Base-by-base conservation (phyloP, 30 jellyfish, hydroid and myxozoan genomes). In the Cassiopea andromeda region DNA sequence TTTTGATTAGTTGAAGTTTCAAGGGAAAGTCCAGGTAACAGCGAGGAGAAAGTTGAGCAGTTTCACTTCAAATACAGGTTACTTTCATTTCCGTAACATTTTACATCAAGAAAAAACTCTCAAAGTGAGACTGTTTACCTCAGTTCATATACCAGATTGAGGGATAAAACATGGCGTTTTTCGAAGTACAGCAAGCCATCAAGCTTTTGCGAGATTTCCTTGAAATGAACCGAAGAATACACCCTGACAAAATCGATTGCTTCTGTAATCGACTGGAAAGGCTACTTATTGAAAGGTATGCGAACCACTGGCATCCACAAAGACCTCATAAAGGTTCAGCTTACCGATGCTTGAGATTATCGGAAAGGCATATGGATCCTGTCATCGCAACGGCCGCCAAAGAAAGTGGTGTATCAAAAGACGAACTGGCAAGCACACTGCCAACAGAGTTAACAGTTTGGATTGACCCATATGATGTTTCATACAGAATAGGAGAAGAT, bases 401-500 rank as follows among this genome's bases (percentile, higher is more conserved):
- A 70, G 90, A 73, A 80, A 91, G 98, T 60, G 99, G 95, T 17
- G 92, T 96, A 59, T 45, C 98, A 45, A 67, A 18, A 13, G 67
- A 92, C 44, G 99, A 91, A 72, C 82, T 96, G 45, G 60, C 76
- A 27, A 76, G 91, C 19, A 83, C 92, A 43, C 88, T 96, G 59
- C 99, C 99, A 44, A 84, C 93, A 73, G 99, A 96, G 61, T 81
- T 96, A 7, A 96, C 99, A 46, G 87, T 96, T 78, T 96, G 99
- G 99, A 96, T 96, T 17, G 99, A 96, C 82, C 99, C 99, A 43
- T 77, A 69, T 59, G 99, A 96, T 13, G 99, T 96, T 3, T 82
- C 98, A 12, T 96, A 96, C 90, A 90, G 99, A 66, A 96, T 96
- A 69, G 99, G 99, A 16, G 99, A 96, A 75, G 99, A 96, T 15